Evolutionary conservation across 2,888 invertebrate genomes (phyloP), one percentile per base, ranked within the genome.

Genomic region (Lymantria monacha): DNA sequence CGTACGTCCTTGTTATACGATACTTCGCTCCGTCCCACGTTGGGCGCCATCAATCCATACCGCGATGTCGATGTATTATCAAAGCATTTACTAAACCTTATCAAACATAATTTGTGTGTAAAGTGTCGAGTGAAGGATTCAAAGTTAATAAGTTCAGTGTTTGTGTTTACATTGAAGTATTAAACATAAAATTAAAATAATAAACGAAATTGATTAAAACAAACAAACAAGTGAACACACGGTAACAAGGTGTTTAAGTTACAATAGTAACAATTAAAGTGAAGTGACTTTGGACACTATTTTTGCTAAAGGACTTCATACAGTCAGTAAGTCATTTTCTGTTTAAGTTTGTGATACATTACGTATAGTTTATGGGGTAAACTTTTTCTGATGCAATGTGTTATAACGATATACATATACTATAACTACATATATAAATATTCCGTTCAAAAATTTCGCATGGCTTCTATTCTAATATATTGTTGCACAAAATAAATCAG

Each of bases 1-100:
- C 70, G 74, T 64, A 72, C 72, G 72, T 70, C 59, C 52, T 60
- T 61, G 70, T 59, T 59, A 69, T 66, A 69, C 55, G 46, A 36
- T 48, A 33, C 36, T 41, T 54, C 51, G 58, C 53, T 56, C 66
- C 64, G 72, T 63, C 74, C 76, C 82, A 80, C 83, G 81, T 77
- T 78, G 83, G 81, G 85, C 87, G 84, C 83, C 85, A 85, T 67
- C 65, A 66, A 65, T 55, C 59, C 61, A 61, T 61, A 70, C 61
- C 70, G 72, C 74, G 72, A 72, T 69, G 60, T 63, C 58, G 57
- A 64, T 67, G 65, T 72, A 57, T 60, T 56, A 62, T 56, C 58
- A 53, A 59, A 57, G 58, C 59, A 48, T 50, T 46, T 53, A 56
- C 46, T 59, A 61, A 66, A 51, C 53, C 51, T 57, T 59, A 59